These are phyloP conservation scores for Antechinus flavipes DNA, from an alignment of 2,113 vertebrate species.

Conservation along the genomic window DNA sequence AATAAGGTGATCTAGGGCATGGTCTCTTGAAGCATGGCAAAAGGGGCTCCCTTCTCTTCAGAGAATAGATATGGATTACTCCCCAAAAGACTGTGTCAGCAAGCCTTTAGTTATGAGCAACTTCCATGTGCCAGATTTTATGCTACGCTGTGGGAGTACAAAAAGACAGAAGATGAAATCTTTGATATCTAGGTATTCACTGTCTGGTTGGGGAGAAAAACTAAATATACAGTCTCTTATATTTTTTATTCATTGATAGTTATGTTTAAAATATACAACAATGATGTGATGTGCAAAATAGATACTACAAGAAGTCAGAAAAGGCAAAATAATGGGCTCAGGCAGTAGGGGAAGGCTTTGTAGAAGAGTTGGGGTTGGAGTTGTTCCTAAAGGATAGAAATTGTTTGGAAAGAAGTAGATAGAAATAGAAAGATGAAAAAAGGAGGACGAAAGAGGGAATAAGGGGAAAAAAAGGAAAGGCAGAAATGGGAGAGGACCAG, in stretches of 20 bases:
- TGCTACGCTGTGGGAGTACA: background rate
- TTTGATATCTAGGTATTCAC: background rate
- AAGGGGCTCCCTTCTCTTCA: background rate
- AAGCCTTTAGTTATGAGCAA: background rate
- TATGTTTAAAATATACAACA: background rate
- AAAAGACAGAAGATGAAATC: background rate
- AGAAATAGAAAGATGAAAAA: background rate
- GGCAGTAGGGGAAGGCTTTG: background rate
- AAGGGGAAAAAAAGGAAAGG: background rate
- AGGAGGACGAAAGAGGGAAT: background rate
- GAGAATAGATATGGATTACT: background rate
- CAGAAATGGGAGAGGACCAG: background rate
- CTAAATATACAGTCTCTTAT: background rate
- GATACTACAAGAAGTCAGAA: background rate
- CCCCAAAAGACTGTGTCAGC: background rate
- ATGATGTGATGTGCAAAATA: background rate
- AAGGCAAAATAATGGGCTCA: background rate
- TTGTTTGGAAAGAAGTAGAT: background rate
- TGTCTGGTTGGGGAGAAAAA: background rate
- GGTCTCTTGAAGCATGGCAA: background rate
- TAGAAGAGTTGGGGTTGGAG: background rate
- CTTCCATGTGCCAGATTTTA: background rate
- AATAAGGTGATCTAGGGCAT: background rate
- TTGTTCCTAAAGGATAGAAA: background rate
- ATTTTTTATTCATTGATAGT: background rate